phyloP scores from a whole-genome alignment of 2,888 invertebrate genomes.

The Chloroclysta siterata region DNA sequence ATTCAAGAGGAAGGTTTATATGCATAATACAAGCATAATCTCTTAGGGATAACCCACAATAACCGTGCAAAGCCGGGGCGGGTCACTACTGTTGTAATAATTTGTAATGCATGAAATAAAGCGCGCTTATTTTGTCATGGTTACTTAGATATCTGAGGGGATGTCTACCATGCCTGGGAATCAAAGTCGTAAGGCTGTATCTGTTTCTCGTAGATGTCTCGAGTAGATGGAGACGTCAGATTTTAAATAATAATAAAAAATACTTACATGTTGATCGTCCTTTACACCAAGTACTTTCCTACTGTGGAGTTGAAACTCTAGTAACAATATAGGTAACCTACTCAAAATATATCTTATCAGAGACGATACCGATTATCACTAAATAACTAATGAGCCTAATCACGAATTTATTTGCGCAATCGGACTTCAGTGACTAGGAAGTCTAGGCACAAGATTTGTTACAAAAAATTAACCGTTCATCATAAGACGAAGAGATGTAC shows the following conservation, averaged over 20 bases:
- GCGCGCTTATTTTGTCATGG: no score
- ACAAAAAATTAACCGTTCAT: constrained; percentile 10
- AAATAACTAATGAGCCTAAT: not conserved
- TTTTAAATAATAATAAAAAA: constrained; percentile 2
- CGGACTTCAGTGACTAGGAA: not conserved
- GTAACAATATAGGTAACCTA: not conserved
- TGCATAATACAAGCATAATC: no score
- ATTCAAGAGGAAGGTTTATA: no score
- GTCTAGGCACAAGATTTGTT: not conserved
- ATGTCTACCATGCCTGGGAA: no score
- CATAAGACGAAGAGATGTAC: constrained; percentile 19
- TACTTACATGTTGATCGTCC: constrained; percentile 29
- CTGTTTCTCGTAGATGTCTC: no score
- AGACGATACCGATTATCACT: constrained; percentile 18
- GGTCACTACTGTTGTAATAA: no score
- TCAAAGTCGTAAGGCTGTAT: no score
- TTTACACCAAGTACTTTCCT: not conserved
- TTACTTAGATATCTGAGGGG: no score
- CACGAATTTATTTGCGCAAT: constrained; percentile 2
- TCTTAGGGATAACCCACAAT: no score
- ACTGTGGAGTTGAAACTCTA: not conserved
- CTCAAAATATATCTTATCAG: constrained; percentile 18
- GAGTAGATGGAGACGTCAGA: no score
- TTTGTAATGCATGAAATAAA: no score
- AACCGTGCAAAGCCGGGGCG: no score